These are phyloP conservation scores for Sebastes steindachneri DNA, from an alignment of 2,797 vertebrate species.

Conservation along the genomic window DNA sequence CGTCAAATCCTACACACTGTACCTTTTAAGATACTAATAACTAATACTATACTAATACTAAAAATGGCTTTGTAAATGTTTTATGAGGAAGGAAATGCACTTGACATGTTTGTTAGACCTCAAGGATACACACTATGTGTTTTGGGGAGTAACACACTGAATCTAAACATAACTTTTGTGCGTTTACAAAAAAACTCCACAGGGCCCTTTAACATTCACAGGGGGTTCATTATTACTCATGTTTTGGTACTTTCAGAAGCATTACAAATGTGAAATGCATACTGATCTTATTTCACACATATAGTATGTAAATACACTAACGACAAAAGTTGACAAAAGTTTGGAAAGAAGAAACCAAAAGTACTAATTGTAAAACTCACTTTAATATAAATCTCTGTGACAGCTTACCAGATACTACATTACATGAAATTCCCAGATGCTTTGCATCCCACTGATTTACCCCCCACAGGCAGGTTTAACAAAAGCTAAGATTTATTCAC, in stretches of 20 bases:
- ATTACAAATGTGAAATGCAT: neutral
- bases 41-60: too few relatives aligned
- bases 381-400: conserved; percentile 23
- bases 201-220: neutral
- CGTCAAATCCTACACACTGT: neutral
- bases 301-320: neutral
- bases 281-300: neutral
- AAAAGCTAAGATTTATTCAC: conserved; percentile 46
- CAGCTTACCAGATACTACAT: neutral
- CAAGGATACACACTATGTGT: neutral
- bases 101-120: neutral
- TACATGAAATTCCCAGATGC: conserved; percentile 30
- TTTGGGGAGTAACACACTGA: neutral
- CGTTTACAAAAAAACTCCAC: neutral
- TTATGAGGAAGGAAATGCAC: neutral
- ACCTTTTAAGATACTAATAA: neutral
- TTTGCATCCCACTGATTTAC: neutral
- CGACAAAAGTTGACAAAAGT: neutral
- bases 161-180: neutral
- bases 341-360: neutral
- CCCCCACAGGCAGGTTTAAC: conserved; percentile 19
- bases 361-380: neutral
- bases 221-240: neutral
- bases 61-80: neutral
- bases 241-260: neutral